phyloP scores from a whole-genome alignment of 2,888 invertebrate species.

The Andrena marginata region DNA sequence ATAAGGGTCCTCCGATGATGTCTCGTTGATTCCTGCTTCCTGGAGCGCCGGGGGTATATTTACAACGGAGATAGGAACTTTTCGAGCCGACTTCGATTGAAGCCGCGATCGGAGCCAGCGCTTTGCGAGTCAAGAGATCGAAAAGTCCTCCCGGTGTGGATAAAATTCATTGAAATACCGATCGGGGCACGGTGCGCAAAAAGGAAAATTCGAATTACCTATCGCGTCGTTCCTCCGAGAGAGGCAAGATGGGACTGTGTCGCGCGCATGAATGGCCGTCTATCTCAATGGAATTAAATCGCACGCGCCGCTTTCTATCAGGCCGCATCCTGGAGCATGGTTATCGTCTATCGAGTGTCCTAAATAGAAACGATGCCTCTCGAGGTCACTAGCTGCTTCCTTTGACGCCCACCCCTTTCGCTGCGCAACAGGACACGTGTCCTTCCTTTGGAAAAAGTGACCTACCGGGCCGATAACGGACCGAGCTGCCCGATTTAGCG shows the following conservation, averaged over 20 bases:
- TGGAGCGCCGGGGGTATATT: constrained; percentile 5
- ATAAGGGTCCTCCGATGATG: constrained; percentile 46
- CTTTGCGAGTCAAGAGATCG: background rate
- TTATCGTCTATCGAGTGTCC: constrained; percentile 79
- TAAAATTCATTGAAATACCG: background rate
- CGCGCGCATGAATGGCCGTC: constrained; percentile 65
- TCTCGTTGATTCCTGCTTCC: constrained; percentile 50
- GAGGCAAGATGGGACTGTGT: constrained; percentile 37
- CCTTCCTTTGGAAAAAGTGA: constrained; percentile 46
- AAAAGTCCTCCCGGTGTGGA: too few species aligned
- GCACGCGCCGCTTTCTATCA: constrained; percentile 75
- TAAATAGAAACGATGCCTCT: constrained; percentile 77
- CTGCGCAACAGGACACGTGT: constrained; percentile 61
- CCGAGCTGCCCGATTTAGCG: background rate
- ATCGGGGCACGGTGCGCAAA: background rate
- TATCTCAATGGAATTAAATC: constrained; percentile 74
- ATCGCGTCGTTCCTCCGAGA: background rate
- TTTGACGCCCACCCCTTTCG: constrained; percentile 77
- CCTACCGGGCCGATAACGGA: constrained; percentile 27
- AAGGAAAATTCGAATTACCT: background rate
- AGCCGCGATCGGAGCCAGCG: too few species aligned
- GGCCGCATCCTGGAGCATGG: constrained; percentile 76
- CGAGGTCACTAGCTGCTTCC: constrained; percentile 81
- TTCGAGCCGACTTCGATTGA: background rate
- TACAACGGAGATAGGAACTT: background rate